These are phyloP conservation scores for Calycopis cecrops DNA, from an alignment of 1,140 invertebrate species.

Conservation along the genomic window DNA sequence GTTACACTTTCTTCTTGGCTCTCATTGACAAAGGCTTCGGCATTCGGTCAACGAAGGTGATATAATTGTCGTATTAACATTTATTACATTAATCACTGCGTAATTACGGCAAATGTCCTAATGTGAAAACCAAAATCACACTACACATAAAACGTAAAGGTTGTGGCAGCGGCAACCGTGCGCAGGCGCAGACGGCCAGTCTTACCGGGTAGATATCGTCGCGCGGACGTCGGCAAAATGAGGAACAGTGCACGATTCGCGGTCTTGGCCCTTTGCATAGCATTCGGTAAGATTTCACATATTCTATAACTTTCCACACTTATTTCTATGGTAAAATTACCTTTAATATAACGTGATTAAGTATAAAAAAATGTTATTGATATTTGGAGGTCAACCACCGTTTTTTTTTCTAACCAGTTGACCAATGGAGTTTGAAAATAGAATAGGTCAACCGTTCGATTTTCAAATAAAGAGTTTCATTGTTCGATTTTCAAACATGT, in stretches of 20 bases:
- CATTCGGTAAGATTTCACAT: constrained; percentile 50
- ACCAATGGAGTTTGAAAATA: neutral
- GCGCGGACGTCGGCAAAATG: constrained; percentile 54
- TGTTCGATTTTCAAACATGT: too few relatives aligned
- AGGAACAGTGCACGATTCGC: constrained; percentile 45
- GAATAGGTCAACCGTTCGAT: neutral
- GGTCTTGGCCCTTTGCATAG: constrained; percentile 41
- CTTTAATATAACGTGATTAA: too few relatives aligned
- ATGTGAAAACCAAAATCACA: constrained; percentile 18
- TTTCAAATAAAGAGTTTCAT: neutral
- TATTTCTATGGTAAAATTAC: too few relatives aligned
- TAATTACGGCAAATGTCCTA: neutral
- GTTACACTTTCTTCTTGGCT: too few relatives aligned
- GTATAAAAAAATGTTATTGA: too few relatives aligned
- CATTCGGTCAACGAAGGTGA: too few relatives aligned
- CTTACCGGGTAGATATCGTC: constrained; percentile 42
- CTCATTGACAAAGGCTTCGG: too few relatives aligned
- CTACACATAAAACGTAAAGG: constrained; percentile 37
- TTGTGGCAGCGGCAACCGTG: constrained; percentile 29
- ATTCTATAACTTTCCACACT: neutral
- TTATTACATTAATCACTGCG: neutral
- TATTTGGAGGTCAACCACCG: constrained; percentile 6
- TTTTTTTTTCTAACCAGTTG: constrained; percentile 2
- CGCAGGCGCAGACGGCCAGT: constrained; percentile 42
- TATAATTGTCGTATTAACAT: too few relatives aligned